Evolutionary conservation across 2,797 vertebrate genomes (phyloP).

Genomic region (Sorex maritimensis): DNA sequence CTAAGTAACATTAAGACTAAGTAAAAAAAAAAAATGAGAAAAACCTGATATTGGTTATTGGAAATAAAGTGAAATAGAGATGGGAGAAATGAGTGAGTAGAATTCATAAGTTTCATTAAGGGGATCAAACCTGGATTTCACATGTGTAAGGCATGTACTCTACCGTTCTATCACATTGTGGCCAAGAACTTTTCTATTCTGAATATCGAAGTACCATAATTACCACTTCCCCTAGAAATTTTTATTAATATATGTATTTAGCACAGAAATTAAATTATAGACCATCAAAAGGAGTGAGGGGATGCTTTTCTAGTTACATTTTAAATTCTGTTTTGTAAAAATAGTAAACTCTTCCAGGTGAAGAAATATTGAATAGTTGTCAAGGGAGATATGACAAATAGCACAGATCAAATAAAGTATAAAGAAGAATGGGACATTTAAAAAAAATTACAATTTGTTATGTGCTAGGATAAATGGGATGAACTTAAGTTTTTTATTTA

Average conservation of each 20-base stretch:
- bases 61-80: no score
- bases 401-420: background rate
- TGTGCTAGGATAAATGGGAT: background rate
- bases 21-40: no score
- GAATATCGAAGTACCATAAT: background rate
- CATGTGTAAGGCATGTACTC: no score
- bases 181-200: background rate
- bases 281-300: background rate
- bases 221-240: background rate
- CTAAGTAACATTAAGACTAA: no score
- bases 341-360: background rate
- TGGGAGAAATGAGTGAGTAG: no score
- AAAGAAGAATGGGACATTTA: background rate
- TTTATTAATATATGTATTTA: background rate
- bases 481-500: background rate
- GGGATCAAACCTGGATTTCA: no score
- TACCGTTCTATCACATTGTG: no score
- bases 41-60: no score
- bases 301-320: background rate
- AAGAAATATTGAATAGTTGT: background rate
- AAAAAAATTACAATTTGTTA: constrained; percentile 8
- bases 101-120: no score
- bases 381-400: background rate
- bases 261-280: background rate
- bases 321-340: constrained; percentile 53